These are phyloP conservation scores for Galagoides demidoff DNA, from an alignment of 2,797 vertebrate genomes.

Conservation along the genomic window DNA sequence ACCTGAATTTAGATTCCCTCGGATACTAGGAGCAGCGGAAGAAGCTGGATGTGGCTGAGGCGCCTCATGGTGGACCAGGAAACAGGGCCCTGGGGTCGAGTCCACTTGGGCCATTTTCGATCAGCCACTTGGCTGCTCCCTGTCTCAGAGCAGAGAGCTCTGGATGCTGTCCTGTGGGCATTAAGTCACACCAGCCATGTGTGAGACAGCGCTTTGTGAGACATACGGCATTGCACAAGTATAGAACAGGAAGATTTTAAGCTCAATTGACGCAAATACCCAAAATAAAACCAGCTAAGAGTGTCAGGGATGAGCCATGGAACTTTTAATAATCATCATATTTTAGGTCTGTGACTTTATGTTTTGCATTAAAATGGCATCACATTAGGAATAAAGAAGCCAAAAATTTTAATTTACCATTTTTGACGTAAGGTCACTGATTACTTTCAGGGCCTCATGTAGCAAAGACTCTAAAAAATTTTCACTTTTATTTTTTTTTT, in stretches of 20 bases:
- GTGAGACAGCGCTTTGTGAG: background rate
- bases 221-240: rapidly evolving
- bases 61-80: too few species aligned
- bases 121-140: background rate
- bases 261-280: background rate
- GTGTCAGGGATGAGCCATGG: rapidly evolving
- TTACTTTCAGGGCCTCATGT: background rate
- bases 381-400: background rate
- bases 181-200: background rate
- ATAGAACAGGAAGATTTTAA: background rate
- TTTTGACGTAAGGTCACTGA: rapidly evolving
- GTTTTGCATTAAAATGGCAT: background rate
- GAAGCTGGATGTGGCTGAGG: background rate
- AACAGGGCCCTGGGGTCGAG: rapidly evolving
- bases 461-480: too few species aligned
- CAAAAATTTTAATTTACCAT: background rate
- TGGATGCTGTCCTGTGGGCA: background rate
- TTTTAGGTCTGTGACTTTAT: background rate
- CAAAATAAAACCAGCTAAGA: background rate
- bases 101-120: rapidly evolving
- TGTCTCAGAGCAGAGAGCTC: background rate
- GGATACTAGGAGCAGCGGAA: rapidly evolving
- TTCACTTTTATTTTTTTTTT: too few species aligned
- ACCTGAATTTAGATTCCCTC: background rate
- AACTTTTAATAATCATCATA: background rate